Percentiles rank a stretch among this genome's conserved stretches.
These are phyloP conservation scores for Nesoenas mayeri DNA, from an alignment of 2,113 vertebrate genomes.

Conservation along the genomic window DNA sequence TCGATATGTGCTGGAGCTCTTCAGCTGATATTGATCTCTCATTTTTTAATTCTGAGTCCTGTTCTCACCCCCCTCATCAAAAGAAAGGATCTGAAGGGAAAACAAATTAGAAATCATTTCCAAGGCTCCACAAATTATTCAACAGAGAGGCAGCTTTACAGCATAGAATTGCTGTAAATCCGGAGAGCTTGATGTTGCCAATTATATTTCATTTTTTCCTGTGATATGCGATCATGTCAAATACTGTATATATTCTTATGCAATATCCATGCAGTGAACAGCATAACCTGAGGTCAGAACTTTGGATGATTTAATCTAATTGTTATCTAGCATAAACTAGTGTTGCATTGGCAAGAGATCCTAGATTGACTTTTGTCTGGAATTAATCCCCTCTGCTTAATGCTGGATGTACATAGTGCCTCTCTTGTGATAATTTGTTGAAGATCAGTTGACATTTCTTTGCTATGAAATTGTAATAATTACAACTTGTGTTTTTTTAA, in stretches of 20 bases:
- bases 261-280: background rate
- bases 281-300: background rate
- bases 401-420: background rate
- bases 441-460: background rate
- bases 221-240: background rate
- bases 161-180: background rate
- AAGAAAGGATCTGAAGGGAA: background rate
- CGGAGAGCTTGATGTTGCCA: background rate
- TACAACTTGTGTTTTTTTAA: background rate
- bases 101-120: background rate
- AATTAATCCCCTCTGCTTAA: constrained; percentile 24
- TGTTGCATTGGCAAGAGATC: constrained; percentile 9
- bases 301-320: constrained; percentile 32
- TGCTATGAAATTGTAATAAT: background rate
- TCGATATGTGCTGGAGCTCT: background rate
- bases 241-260: background rate
- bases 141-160: background rate
- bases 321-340: constrained; percentile 18
- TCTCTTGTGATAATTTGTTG: constrained; percentile 33
- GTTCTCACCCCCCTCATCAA: background rate
- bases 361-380: constrained; percentile 33
- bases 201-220: background rate
- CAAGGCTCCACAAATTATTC: background rate
- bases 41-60: background rate
- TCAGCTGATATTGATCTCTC: background rate